phyloP scores from a whole-genome alignment of 2,797 vertebrate genomes.

The Sparidentex hasta region DNA sequence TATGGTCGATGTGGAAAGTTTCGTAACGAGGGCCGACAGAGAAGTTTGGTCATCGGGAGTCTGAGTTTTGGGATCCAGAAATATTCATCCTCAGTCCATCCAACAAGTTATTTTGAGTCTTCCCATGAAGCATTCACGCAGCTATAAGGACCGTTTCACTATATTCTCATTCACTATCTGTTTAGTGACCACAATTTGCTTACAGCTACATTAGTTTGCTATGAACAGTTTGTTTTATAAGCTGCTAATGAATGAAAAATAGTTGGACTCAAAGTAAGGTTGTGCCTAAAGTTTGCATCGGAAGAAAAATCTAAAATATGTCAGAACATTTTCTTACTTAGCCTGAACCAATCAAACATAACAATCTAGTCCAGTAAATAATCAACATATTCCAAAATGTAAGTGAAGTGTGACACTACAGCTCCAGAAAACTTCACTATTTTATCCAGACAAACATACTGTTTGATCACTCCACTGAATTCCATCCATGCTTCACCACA shows the following conservation, averaged over 20 bases:
- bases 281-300: background rate
- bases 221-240: no score
- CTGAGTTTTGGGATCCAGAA: background rate
- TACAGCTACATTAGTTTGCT: no score
- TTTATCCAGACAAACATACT: no score
- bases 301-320: background rate
- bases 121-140: background rate
- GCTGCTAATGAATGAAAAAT: background rate
- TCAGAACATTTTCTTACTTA: background rate
- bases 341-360: background rate
- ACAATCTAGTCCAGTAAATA: background rate
- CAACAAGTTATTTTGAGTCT: background rate
- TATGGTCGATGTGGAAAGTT: constrained; percentile 5
- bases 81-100: background rate
- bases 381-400: background rate
- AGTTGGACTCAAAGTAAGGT: background rate
- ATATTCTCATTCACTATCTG: background rate
- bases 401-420: background rate
- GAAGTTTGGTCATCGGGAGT: background rate
- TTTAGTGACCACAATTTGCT: background rate
- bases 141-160: background rate
- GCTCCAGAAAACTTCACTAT: background rate
- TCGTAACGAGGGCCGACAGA: background rate
- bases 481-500: background rate
- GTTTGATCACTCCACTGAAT: background rate